Evolutionary conservation across 2,113 vertebrate species (phyloP), one percentile per base, ranked within the genome.

Genomic region (Turnix velox): DNA sequence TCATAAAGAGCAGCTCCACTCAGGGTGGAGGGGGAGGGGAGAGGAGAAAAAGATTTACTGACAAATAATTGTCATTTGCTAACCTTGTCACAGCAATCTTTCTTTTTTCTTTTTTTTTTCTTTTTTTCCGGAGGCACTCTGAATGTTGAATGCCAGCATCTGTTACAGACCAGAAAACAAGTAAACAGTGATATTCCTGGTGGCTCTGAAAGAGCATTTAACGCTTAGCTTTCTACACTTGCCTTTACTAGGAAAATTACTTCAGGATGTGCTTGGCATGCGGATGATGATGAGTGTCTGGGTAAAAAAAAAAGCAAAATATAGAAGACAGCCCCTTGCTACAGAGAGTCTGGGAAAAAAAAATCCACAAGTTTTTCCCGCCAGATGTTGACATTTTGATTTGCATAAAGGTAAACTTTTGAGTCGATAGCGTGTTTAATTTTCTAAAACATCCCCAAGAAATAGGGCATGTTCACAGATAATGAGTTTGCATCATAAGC

Each of bases 321-420:
- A 39, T 13, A 66, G 78, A 61, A 87, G 68, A 65, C 61, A 92
- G 72, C 61, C 68, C 85, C 61, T 71, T 88, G 55, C 68, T 86
- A 71, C 17, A 67, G 27, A 86, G 46, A 71, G 65, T 30, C 66
- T 94, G 69, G n/a, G n/a, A n/a, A n/a, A 43, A 88, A 82, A 85
- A 59, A 77, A 40, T 55, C 75, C 12, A 2, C 0, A 4, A 79
- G 39, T 65, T 54, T 54, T 68, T 92, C 42, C 62, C 77, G 92
- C 89, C 96, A 96, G 96, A 93, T 96, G 96, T 80, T 96, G 96
- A 93, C 94, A 95, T 96, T 96, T 96, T 96, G 85, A 95, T 95
- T 95, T 95, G 89, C 91, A 89, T 96, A 83, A 83, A 94, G 92
- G 94, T 94, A 96, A 95, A 95, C 84, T 92, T 94, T 79, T 28